Conservation (phyloP, 2,888 invertebrate species). For the Hirtodrosophila cameraria region DNA sequence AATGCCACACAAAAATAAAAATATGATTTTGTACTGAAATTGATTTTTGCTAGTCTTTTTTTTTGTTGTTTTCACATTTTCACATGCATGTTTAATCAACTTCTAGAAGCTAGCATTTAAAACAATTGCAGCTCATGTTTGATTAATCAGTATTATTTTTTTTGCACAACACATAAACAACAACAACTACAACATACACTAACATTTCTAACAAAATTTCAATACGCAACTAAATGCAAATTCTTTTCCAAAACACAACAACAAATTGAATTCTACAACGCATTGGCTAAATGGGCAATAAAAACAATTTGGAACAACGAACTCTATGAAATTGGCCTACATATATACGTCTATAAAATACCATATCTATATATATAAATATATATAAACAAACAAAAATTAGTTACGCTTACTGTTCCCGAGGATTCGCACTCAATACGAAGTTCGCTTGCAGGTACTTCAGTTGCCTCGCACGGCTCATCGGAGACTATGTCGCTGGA, state of each 20-base stretch:
- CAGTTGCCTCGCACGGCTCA: conserved; percentile 83
- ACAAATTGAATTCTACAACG: conserved; percentile 21
- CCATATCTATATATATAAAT: conserved; percentile 7
- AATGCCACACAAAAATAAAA: conserved; percentile 60
- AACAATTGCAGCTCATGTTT: conserved; percentile 31
- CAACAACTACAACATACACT: conserved; percentile 43
- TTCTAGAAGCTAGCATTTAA: conserved; percentile 15
- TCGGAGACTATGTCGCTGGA: conserved; percentile 84
- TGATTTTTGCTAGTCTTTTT: conserved; percentile 23
- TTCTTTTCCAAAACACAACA: conserved; percentile 46
- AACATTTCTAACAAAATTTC: conserved; percentile 56
- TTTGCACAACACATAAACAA: conserved; percentile 53
- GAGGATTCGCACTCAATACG: conserved; percentile 84
- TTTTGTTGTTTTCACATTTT: conserved; percentile 20
- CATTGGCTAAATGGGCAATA: conserved; percentile 43
- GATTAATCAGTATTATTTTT: conserved; percentile 34
- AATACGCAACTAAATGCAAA: conserved; percentile 56
- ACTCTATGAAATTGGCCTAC: conserved; percentile 24
- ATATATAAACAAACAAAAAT: conserved; percentile 37
- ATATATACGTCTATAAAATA: conserved; percentile 4
- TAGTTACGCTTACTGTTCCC: conserved; percentile 84
- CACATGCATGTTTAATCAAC: conserved; percentile 41
- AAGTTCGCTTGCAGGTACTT: conserved; percentile 84
- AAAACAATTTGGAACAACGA: conserved; percentile 47
- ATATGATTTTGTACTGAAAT: conserved; percentile 70